phyloP scores from a whole-genome alignment of 2,113 vertebrate genomes.

The Antechinus stuartii region DNA sequence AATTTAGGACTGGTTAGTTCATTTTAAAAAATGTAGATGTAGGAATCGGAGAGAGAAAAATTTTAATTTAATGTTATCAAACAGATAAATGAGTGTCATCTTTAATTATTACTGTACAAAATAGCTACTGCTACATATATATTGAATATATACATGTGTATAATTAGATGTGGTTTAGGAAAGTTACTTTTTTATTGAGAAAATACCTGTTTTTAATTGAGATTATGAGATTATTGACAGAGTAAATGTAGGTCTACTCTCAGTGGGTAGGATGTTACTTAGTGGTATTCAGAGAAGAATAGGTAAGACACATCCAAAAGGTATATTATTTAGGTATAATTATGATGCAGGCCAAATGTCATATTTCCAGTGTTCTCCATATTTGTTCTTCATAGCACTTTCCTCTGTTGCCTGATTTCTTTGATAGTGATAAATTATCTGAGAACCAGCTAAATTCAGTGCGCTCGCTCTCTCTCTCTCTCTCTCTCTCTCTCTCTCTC shows the following conservation, averaged over 20 bases:
- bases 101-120: background rate
- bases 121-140: background rate
- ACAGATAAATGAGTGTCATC: background rate
- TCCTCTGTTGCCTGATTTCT: background rate
- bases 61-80: constrained; percentile 63
- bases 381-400: background rate
- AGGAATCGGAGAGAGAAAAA: constrained; percentile 66
- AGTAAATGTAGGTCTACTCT: background rate
- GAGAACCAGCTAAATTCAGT: background rate
- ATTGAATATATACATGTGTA: background rate
- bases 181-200: background rate
- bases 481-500: background rate
- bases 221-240: background rate
- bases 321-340: background rate
- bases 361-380: background rate
- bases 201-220: background rate
- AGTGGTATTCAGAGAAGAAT: background rate
- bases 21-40: constrained; percentile 66
- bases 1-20: constrained; percentile 74
- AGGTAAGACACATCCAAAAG: background rate
- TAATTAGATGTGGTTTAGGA: background rate
- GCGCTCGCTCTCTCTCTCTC: background rate
- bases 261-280: background rate
- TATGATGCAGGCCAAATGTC: background rate
- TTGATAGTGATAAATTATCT: background rate